Evolutionary conservation across 2,113 vertebrate genomes (phyloP).

Genomic region (Lophochroa leadbeateri): DNA sequence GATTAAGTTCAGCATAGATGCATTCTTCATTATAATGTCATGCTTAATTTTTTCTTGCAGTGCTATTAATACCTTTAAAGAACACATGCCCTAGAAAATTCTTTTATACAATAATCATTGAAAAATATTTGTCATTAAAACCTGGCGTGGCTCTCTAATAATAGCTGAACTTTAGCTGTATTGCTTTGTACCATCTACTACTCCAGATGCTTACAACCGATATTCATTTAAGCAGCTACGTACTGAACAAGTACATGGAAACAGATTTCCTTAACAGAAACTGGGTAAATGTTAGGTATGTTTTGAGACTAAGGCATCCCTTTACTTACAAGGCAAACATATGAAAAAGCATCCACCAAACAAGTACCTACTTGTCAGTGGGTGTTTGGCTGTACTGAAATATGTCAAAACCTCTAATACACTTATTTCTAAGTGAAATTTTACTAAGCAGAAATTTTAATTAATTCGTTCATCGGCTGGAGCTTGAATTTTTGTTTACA

Average conservation of each 20-base stretch:
- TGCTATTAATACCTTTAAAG: neutral
- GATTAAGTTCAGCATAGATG: neutral
- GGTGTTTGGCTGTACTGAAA: neutral
- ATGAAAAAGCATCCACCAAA: neutral
- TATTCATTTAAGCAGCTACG: neutral
- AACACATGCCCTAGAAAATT: neutral
- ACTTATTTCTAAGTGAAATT: neutral
- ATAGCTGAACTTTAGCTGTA: fast-evolving
- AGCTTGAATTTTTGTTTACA: neutral
- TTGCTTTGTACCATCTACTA: neutral
- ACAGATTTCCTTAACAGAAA: neutral
- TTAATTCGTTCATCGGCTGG: fast-evolving
- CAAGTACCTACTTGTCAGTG: neutral
- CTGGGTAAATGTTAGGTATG: fast-evolving
- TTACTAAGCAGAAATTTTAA: neutral
- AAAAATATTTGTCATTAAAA: neutral
- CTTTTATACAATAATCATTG: neutral
- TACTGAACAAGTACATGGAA: neutral
- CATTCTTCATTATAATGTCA: neutral
- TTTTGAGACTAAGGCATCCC: neutral
- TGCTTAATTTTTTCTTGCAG: neutral
- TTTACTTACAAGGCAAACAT: neutral
- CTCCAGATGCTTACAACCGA: fast-evolving
- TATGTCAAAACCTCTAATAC: neutral
- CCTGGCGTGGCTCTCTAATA: neutral